These are phyloP conservation scores for Sisor rabdophorus DNA, from an alignment of 2,113 vertebrate species.

Conservation along the genomic window DNA sequence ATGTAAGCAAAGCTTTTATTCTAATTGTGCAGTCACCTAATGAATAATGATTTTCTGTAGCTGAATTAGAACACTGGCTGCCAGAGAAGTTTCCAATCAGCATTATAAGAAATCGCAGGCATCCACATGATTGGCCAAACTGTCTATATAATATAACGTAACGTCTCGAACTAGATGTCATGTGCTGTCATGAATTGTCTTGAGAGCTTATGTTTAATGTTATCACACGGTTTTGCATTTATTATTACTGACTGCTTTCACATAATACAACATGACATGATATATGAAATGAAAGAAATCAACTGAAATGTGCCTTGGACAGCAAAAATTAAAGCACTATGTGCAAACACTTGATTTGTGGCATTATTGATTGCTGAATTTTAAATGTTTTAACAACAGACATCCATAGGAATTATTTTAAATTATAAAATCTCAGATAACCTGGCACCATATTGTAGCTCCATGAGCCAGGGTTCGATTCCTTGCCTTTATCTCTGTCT, in stretches of 20 bases:
- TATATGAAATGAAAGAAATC: neutral
- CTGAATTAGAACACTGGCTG: neutral
- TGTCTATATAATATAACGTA: neutral
- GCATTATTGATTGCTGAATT: neutral
- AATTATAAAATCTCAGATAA: too few relatives aligned
- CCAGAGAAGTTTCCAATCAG: neutral
- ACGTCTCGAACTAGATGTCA: neutral
- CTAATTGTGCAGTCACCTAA: neutral
- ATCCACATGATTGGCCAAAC: neutral
- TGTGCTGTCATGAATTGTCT: neutral
- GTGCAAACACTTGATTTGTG: neutral
- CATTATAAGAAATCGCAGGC: neutral
- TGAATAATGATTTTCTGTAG: neutral
- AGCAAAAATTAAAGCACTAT: neutral
- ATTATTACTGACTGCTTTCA: neutral
- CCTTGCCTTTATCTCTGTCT: too few relatives aligned
- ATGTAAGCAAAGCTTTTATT: slow-evolving; percentile 9
- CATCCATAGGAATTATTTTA: too few relatives aligned
- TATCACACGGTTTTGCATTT: neutral
- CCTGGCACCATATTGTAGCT: too few relatives aligned
- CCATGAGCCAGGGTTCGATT: too few relatives aligned
- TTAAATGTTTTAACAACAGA: too few relatives aligned
- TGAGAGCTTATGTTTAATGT: neutral
- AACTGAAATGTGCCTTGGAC: neutral
- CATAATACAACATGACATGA: neutral